Conservation (phyloP, 2,113 vertebrate genomes). For the Copsychus sechellarum region DNA sequence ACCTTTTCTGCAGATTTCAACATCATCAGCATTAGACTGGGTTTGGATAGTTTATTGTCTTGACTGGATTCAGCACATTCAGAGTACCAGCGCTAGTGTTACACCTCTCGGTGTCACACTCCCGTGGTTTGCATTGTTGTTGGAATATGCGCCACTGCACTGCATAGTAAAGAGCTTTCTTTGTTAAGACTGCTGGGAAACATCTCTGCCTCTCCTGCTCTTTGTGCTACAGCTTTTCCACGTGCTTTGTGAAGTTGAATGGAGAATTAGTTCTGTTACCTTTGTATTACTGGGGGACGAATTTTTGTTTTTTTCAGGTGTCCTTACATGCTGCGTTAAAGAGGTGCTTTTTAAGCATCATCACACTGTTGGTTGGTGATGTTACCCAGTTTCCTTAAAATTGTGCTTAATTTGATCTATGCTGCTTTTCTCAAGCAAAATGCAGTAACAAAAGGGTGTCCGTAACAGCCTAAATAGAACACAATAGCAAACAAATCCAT, state of each 20-base stretch:
- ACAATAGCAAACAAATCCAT: background rate
- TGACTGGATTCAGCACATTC: background rate
- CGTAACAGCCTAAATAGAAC: background rate
- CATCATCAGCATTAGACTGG: background rate
- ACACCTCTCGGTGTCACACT: accelerated
- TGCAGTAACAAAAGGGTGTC: background rate
- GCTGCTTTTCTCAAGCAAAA: background rate
- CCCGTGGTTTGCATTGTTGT: accelerated
- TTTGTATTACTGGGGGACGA: background rate
- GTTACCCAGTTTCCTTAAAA: background rate
- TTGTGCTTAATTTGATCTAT: background rate
- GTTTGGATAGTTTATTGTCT: background rate
- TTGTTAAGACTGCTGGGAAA: background rate
- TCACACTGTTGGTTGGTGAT: background rate
- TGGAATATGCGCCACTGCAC: background rate
- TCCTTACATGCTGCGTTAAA: background rate
- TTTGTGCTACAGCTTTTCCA: background rate
- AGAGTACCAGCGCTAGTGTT: background rate
- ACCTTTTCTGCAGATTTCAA: background rate
- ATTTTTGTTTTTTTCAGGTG: background rate
- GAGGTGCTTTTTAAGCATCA: background rate
- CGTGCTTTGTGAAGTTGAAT: background rate
- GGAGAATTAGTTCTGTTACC: background rate
- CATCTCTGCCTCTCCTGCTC: background rate
- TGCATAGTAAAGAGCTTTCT: background rate